These are phyloP conservation scores for Prinia subflava DNA, from an alignment of 2,113 vertebrate genomes.

Conservation along the genomic window DNA sequence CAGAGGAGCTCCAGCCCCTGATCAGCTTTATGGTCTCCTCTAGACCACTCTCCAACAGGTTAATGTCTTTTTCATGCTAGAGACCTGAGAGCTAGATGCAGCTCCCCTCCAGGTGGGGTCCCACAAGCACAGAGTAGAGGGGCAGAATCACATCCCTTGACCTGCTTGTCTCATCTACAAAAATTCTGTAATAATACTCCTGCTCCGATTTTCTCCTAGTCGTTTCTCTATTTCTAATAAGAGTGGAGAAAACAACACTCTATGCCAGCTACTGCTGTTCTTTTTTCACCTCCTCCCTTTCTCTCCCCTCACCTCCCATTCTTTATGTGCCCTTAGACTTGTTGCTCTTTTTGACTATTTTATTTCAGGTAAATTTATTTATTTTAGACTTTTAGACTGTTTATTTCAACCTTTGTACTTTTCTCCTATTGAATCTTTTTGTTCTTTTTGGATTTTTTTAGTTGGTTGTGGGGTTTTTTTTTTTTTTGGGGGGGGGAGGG, in stretches of 20 bases:
- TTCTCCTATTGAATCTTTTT: neutral
- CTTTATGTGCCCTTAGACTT: accelerated
- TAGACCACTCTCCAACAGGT: neutral
- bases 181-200: neutral
- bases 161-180: neutral
- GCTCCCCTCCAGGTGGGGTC: too few species aligned
- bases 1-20: neutral
- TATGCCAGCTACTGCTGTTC: accelerated
- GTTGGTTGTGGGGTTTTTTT: neutral
- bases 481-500: neutral
- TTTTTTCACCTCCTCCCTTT: neutral
- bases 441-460: neutral
- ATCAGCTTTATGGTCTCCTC: neutral
- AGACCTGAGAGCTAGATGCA: neutral
- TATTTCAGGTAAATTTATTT: neutral
- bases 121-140: neutral
- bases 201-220: neutral
- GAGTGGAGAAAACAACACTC: neutral
- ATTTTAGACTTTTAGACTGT: too few species aligned
- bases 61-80: neutral
- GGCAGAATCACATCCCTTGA: neutral
- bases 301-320: accelerated
- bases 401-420: neutral
- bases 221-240: neutral
- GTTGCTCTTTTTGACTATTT: accelerated